These are phyloP conservation scores for Gymnopithys bicolor DNA, from an alignment of 2,797 vertebrate species.

Conservation along the genomic window DNA sequence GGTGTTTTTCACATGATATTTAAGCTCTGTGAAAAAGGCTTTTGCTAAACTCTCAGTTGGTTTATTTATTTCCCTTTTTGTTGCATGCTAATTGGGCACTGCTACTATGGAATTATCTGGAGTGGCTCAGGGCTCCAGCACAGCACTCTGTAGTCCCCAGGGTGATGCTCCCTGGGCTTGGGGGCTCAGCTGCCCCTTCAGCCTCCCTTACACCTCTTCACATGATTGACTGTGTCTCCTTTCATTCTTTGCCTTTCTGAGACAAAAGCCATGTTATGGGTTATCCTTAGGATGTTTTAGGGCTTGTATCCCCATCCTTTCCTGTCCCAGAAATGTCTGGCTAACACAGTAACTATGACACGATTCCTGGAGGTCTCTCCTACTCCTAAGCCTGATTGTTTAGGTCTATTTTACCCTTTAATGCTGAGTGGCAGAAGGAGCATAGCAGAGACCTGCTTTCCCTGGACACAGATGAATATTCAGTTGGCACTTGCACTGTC, in stretches of 20 bases:
- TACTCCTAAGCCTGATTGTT: neutral
- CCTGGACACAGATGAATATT: neutral
- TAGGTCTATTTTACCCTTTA: neutral
- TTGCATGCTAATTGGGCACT: neutral
- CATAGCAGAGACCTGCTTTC: neutral
- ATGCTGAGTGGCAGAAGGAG: neutral
- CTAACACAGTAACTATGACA: neutral
- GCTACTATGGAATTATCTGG: neutral
- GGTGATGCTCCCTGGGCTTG: neutral
- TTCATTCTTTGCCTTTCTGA: neutral
- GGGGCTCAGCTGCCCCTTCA: conserved; percentile 36
- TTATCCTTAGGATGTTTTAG: neutral
- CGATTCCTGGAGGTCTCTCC: neutral
- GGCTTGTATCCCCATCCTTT: neutral
- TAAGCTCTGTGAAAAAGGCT: conserved; percentile 49
- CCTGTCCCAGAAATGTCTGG: neutral
- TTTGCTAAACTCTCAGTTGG: neutral
- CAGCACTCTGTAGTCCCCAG: neutral
- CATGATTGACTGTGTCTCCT: neutral
- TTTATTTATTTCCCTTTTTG: conserved; percentile 49
- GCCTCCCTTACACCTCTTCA: neutral
- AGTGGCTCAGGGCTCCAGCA: conserved; percentile 2
- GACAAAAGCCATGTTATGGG: neutral
- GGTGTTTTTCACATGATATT: neutral
- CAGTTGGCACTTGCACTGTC: neutral